Percentiles rank a stretch among this genome's conserved stretches.
Evolutionary conservation across 2,113 vertebrate genomes (phyloP).

Genomic region (Brachyistius frenatus): DNA sequence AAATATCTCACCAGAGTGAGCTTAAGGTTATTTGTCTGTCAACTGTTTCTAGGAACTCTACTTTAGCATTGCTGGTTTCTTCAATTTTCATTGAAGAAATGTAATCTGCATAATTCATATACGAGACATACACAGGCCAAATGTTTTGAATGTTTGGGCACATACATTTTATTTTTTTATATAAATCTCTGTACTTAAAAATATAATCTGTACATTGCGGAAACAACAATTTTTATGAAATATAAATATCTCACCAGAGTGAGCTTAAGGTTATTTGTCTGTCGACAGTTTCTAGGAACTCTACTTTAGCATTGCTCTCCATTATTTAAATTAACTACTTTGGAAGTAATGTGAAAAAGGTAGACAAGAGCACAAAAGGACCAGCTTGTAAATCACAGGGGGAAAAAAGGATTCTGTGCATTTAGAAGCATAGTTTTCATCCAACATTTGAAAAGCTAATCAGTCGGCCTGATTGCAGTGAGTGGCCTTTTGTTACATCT

Average conservation of each 20-base stretch:
- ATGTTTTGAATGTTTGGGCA: background rate
- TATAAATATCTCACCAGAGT: background rate
- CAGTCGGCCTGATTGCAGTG: conserved; percentile 80
- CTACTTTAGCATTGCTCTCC: conserved; percentile 20
- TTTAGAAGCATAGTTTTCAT: conserved; percentile 70
- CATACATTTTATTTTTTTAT: background rate
- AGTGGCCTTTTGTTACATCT: conserved; percentile 84
- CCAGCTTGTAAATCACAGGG: conserved; percentile 51
- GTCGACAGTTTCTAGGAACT: conserved; percentile 1
- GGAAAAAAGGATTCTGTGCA: conserved; percentile 44
- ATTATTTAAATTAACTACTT: conserved; percentile 55
- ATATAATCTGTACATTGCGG: background rate
- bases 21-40: background rate
- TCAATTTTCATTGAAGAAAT: too few species aligned
- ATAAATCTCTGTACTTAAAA: background rate
- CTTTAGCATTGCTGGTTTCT: conserved; percentile 8
- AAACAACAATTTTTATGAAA: background rate
- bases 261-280: background rate
- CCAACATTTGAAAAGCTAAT: conserved; percentile 82
- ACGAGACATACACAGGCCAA: too few species aligned
- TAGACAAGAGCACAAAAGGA: conserved; percentile 56
- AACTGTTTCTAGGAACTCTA: conserved; percentile 4
- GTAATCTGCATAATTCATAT: too few species aligned
- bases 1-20: background rate
- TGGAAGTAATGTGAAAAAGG: conserved; percentile 30